Conservation (phyloP, 1,140 invertebrate genomes). For the Ooceraea biroi region DNA sequence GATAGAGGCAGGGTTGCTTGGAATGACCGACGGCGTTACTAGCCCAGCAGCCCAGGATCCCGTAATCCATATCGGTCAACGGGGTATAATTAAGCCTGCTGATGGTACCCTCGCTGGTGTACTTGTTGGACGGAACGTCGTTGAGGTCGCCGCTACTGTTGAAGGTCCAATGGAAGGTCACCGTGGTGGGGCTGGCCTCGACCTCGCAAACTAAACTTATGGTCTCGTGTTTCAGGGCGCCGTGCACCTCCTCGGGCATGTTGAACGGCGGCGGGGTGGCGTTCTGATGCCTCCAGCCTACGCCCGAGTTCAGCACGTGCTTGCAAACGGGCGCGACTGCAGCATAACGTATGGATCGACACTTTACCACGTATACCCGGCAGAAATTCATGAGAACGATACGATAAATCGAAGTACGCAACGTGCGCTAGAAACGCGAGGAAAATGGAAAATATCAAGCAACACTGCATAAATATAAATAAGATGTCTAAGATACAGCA, state of each 20-base stretch:
- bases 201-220: constrained; percentile 89
- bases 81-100: constrained; percentile 88
- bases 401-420: not conserved
- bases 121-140: constrained; percentile 85
- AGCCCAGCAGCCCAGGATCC: constrained; percentile 92
- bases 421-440: not conserved
- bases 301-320: constrained; percentile 76
- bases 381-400: constrained; percentile 1
- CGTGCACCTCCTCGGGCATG: constrained; percentile 85
- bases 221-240: constrained; percentile 87
- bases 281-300: constrained; percentile 69
- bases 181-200: constrained; percentile 87
- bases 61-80: constrained; percentile 90
- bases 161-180: constrained; percentile 89
- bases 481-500: not conserved
- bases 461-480: not conserved
- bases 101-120: constrained; percentile 85
- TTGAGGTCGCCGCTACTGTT: constrained; percentile 87
- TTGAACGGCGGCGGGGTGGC: constrained; percentile 74
- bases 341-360: constrained; percentile 59
- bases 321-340: constrained; percentile 88
- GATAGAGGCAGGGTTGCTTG: constrained; percentile 91
- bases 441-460: constrained; percentile 10
- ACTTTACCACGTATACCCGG: constrained; percentile 19
- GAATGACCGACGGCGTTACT: constrained; percentile 91